phyloP scores from a whole-genome alignment of 2,797 vertebrate genomes.

The Scleropages formosus region DNA sequence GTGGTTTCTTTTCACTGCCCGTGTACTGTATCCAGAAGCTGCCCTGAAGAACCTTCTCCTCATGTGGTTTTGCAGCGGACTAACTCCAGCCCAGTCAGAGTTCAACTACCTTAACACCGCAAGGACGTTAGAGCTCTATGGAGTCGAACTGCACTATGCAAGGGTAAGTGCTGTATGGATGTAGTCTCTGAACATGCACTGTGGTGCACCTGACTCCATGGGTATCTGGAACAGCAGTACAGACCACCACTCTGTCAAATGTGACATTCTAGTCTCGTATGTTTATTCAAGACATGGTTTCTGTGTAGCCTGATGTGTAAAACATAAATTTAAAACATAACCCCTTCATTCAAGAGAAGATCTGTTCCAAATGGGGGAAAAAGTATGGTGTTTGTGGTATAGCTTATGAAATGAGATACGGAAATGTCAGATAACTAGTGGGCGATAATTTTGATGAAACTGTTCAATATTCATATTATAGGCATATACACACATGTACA shows the following conservation, averaged over 20 bases:
- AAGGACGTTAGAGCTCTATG: constrained; percentile 93
- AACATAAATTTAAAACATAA: background rate
- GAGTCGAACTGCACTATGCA: constrained; percentile 98
- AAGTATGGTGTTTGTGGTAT: background rate
- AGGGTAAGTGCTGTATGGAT: constrained; percentile 76
- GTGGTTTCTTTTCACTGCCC: background rate
- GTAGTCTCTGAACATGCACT: no score
- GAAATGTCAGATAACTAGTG: no score
- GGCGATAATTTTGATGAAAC: no score
- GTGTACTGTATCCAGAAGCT: background rate
- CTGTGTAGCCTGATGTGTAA: background rate
- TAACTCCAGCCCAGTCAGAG: constrained; percentile 94
- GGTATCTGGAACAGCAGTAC: no score
- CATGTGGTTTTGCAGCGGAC: constrained; percentile 67
- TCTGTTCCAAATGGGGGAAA: background rate
- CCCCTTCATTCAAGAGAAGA: background rate
- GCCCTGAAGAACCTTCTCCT: constrained; percentile 10
- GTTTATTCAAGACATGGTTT: no score
- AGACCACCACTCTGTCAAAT: no score
- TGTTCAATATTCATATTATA: background rate
- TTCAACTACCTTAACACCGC: constrained; percentile 96
- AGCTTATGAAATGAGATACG: background rate
- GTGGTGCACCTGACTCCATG: no score
- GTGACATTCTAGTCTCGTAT: background rate
- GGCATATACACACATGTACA: background rate